Conservation (phyloP, 2,797 vertebrate species). For the Cyclura pinguis region DNA sequence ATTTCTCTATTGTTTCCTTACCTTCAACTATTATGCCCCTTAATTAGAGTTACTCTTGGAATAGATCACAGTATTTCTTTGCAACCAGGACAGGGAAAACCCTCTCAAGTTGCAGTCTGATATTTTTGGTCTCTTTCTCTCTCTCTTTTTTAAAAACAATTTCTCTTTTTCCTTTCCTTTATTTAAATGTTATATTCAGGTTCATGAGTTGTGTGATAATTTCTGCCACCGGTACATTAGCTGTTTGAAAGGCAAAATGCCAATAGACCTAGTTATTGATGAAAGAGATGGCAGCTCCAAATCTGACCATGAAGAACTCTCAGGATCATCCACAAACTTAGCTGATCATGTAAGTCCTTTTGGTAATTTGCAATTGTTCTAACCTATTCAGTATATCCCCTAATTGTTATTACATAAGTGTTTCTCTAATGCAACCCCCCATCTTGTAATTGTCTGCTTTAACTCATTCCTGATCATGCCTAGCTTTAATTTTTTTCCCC, state of each 20-base stretch:
- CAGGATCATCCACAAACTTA: conserved; percentile 98
- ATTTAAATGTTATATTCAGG: conserved; percentile 80
- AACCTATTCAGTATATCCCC: conserved; percentile 44
- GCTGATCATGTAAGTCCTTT: conserved; percentile 96
- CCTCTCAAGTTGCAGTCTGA: conserved; percentile 46
- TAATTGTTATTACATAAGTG: neutral
- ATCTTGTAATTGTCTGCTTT: conserved; percentile 20
- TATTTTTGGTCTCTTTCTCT: conserved; percentile 64
- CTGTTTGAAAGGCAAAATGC: conserved; percentile 99
- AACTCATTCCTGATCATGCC: neutral
- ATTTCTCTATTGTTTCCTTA: conserved; percentile 96
- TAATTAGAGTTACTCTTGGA: conserved; percentile 90
- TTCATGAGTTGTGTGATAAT: conserved; percentile 99
- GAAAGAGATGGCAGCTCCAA: conserved; percentile 99
- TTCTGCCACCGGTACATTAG: conserved; percentile 99
- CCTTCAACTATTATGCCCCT: conserved; percentile 85
- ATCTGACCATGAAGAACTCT: conserved; percentile 98
- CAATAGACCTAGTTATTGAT: conserved; percentile 99
- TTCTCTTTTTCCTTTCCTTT: conserved; percentile 36
- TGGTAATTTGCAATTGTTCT: conserved; percentile 28
- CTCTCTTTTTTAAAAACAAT: conserved; percentile 17
- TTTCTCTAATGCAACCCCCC: conserved; percentile 29
- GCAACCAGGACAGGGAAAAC: conserved; percentile 31
- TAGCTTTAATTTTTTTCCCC: conserved; percentile 8
- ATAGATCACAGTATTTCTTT: conserved; percentile 80